Evolutionary conservation across 35 echinoderm and acorn worm genomes (phyloP).

Genomic region (Holothuria glaberrima): DNA sequence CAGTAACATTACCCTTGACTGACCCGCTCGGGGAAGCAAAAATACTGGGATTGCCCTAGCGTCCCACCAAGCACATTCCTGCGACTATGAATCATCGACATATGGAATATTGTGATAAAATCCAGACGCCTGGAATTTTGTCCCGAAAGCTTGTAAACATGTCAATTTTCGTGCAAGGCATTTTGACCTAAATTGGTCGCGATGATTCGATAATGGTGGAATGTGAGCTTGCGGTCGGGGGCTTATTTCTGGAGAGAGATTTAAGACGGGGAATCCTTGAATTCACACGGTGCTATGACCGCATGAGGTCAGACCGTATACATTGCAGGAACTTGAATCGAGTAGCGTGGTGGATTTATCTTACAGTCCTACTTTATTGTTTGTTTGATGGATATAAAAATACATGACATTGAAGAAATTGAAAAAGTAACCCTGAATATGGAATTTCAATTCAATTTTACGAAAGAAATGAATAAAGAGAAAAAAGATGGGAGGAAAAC

Average conservation of each 20-base stretch:
- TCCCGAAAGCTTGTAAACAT: constrained; percentile 44
- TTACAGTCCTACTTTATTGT: too few relatives aligned
- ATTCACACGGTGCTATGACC: constrained; percentile 42
- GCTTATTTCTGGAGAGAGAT: neutral
- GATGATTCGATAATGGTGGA: constrained; percentile 50
- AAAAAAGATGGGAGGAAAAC: too few relatives aligned
- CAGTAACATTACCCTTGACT: too few relatives aligned
- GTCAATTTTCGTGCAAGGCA: constrained; percentile 4
- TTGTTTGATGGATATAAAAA: too few relatives aligned
- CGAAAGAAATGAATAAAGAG: too few relatives aligned
- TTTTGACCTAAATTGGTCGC: constrained; percentile 48
- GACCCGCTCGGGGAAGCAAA: too few relatives aligned
- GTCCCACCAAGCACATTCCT: constrained; percentile 33
- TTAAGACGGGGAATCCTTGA: constrained; percentile 1
- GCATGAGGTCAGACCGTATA: constrained; percentile 19
- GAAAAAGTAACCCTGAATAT: too few relatives aligned
- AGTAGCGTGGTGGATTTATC: too few relatives aligned
- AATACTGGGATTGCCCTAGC: constrained; percentile 32
- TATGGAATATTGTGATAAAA: constrained; percentile 33
- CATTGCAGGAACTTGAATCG: too few relatives aligned
- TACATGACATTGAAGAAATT: too few relatives aligned
- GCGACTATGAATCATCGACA: constrained; percentile 4
- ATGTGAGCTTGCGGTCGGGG: constrained; percentile 40
- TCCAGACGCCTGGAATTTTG: constrained; percentile 50
- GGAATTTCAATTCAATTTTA: too few relatives aligned